Base-by-base conservation (phyloP, 1,140 invertebrate species). In the Drosophila seguyi region DNA sequence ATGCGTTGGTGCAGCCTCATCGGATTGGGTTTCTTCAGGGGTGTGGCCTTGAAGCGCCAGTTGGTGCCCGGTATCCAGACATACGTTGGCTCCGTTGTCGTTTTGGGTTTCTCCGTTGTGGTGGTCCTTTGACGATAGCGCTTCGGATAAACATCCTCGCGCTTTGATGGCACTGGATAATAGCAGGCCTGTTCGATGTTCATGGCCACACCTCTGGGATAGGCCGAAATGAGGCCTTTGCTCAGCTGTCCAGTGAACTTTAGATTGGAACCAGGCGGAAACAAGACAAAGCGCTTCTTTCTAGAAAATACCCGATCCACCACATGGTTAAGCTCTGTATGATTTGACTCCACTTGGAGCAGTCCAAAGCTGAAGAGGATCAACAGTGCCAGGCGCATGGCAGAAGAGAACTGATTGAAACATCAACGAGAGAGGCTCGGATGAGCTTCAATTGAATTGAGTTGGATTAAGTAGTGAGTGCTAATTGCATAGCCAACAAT, bases 21-120 rank as follows among this genome's bases (percentile, higher is more conserved):
- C 0, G 74, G 69, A 1, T 41, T 90, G 0, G 85, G 84, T 36
- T 88, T 82, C 55, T 91, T 87, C 0, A 92, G 39, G 0, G 87
- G 84, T 18, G 86, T 91, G 7, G 79, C 91, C 41, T 92, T 91
- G 14, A 79, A 92, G 10, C 91, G 74, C 75, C 88, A 90, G 20
- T 91, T 59, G 0, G 91, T 92, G 10, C 91, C 91, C 3, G 91
- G 66, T 22, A 92, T 92, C 68, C 82, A 88, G n/a, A 92, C 81
- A 34, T 81, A 90, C 0, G 79, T 80, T 0, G 87, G 79, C 16
- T 75, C 65, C 27, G 87, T 90, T 1, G 62, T 71, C 6, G 69
- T 72, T 2, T 71, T 67, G 1, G 90, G 78, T 5, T 65, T 77
- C 7, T 63, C 71, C 27, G 83, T 81, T 2, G 79, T 76, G 10